Evolutionary conservation across 2,797 vertebrate genomes (phyloP), one percentile per base, ranked within the genome.

Genomic region (Meriones psammophilus): DNA sequence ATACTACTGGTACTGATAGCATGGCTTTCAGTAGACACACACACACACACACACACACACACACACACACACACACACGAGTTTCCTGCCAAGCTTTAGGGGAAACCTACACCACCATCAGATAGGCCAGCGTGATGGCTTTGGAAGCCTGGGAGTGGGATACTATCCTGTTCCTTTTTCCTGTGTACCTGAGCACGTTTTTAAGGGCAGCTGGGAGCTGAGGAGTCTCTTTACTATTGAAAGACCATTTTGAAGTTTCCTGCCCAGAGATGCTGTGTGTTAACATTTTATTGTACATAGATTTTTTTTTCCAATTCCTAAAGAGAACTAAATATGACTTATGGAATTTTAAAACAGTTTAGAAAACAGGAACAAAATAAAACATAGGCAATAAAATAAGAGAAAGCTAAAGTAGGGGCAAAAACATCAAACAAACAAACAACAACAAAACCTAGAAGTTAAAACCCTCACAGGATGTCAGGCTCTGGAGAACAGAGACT

Each of bases 11-110:
- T 66, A 30, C 71, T 89, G 86, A 89, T 95, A 74, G 90, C 95
- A 94, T 56, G 42, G 79, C 74, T 95, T 91, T 88, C 20, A 50
- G 50, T 50, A 94, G 76, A 89, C 68, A n/a, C 33, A 71, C 17
- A 68, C 94, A 81, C 73, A 91, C 68, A 96, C 95, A 96, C 85
- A 96, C 89, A 94, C 79, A 91, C 69, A 68, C 94, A 77, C 62
- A 91, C 68, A 96, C 94, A 97, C 85, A 93, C 78, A 91, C 28
- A 94, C 68, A 86, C 86, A 73, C 56, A 15, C 24, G 22, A 22
- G 9, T 96, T 96, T 96, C 96, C 93, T 97, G 95, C 94, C 91
- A 95, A 84, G 91, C 54, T 83, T 86, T 62, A 81, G 33, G 77
- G 36, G 69, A 97, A 94, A 88, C 33, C 68, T 91, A 96, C 46